These are phyloP conservation scores for Athetis lepigone DNA, from an alignment of 2,888 invertebrate genomes.

Conservation along the genomic window DNA sequence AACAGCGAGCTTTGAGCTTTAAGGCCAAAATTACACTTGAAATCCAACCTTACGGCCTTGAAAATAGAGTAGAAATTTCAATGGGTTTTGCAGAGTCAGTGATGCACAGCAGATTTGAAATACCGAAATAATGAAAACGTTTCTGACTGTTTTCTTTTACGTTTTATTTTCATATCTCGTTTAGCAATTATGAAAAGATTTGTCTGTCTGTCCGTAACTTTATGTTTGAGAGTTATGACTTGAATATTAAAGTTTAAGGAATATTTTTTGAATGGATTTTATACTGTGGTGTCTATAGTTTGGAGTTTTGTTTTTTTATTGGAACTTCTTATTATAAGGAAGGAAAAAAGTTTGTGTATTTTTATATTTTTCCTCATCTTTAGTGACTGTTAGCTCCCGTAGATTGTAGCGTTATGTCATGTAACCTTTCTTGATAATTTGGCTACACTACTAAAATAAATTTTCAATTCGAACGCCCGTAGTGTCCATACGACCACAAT, in stretches of 20 bases:
- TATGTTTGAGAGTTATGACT: conserved; percentile 37
- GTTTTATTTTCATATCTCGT: conserved; percentile 61
- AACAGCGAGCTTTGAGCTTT: conserved; percentile 70
- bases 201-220: conserved; percentile 50
- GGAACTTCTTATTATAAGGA: too few relatives aligned
- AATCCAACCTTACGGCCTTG: not conserved
- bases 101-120: conserved; percentile 53
- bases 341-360: too few relatives aligned
- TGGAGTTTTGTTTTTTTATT: too few relatives aligned
- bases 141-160: conserved; percentile 47
- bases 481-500: too few relatives aligned
- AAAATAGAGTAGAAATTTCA: conserved; percentile 23
- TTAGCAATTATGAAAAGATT: conserved; percentile 62
- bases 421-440: too few relatives aligned
- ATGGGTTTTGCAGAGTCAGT: conserved; percentile 18
- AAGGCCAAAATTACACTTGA: conserved; percentile 2
- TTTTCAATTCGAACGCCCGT: too few relatives aligned
- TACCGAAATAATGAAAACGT: conserved; percentile 60
- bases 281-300: not conserved
- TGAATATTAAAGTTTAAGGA: conserved; percentile 36
- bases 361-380: too few relatives aligned
- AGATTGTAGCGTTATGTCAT: too few relatives aligned
- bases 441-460: too few relatives aligned
- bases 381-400: too few relatives aligned
- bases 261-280: not conserved